phyloP scores from a whole-genome alignment of 2,888 invertebrate genomes.

The Cepaea hortensis region DNA sequence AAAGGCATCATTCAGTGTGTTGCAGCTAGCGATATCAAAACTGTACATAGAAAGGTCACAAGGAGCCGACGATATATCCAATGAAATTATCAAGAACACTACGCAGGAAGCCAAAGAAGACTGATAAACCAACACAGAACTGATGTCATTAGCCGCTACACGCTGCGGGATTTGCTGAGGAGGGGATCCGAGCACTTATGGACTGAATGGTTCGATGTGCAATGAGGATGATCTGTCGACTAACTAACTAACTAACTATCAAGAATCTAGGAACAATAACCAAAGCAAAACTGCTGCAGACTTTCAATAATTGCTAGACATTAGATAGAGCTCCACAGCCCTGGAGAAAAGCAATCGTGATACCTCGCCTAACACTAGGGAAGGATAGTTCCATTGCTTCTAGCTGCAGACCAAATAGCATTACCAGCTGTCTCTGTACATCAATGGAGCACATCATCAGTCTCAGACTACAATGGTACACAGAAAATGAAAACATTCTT shows the following conservation, averaged over 20 bases:
- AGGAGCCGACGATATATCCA: no score
- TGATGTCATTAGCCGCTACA: no score
- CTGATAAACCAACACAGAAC: conserved; percentile 1
- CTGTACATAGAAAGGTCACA: no score
- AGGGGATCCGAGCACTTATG: no score
- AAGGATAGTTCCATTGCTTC: neutral
- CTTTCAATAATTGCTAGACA: neutral
- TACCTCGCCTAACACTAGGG: neutral
- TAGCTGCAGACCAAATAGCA: conserved; percentile 1
- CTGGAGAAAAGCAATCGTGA: conserved; percentile 25
- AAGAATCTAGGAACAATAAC: neutral
- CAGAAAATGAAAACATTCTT: neutral
- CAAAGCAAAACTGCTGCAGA: neutral
- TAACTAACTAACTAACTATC: no score
- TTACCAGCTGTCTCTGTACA: conserved; percentile 20
- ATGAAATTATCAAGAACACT: no score
- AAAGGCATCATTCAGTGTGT: no score
- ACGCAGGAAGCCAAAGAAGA: no score
- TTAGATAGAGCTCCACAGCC: neutral
- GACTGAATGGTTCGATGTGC: no score
- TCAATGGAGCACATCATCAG: neutral
- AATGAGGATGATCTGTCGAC: no score
- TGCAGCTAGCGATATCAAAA: no score
- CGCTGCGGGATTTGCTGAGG: no score
- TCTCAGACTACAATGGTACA: neutral